Percentiles rank a stretch among this genome's conserved stretches.
phyloP scores from a whole-genome alignment of 2,113 vertebrate species.

The Crocuta crocuta region DNA sequence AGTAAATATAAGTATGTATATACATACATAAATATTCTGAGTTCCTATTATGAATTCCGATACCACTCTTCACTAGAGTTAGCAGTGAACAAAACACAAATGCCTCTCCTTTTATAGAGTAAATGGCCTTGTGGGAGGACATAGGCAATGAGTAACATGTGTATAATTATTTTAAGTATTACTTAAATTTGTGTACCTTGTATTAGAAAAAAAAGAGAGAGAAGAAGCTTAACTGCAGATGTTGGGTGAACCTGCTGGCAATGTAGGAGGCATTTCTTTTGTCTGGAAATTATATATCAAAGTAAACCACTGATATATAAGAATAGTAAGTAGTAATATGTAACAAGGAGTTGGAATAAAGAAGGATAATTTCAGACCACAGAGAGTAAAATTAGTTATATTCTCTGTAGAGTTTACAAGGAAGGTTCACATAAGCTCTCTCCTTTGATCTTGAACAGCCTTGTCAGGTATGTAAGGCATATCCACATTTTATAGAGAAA shows the following conservation, averaged over 20 bases:
- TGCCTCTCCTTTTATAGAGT: background rate
- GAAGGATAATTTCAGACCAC: background rate
- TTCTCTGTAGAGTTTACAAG: background rate
- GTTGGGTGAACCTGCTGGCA: background rate
- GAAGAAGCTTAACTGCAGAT: background rate
- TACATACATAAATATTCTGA: background rate
- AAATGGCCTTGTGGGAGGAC: background rate
- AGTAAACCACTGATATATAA: background rate
- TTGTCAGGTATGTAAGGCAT: background rate
- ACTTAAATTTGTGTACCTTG: background rate
- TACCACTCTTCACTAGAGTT: background rate
- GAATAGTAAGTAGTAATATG: background rate
- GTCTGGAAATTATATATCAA: background rate
- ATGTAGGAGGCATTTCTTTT: background rate
- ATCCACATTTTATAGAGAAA: background rate
- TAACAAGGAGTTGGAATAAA: background rate
- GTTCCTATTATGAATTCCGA: background rate
- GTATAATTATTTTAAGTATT: background rate
- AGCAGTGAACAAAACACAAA: background rate
- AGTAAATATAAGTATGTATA: background rate
- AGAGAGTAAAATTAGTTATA: background rate
- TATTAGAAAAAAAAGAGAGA: background rate
- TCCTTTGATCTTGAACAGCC: constrained; percentile 11
- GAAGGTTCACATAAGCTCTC: background rate
- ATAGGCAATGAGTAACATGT: background rate